These are phyloP conservation scores for Junonia oenone DNA, from an alignment of 2,888 invertebrate species.

Conservation along the genomic window DNA sequence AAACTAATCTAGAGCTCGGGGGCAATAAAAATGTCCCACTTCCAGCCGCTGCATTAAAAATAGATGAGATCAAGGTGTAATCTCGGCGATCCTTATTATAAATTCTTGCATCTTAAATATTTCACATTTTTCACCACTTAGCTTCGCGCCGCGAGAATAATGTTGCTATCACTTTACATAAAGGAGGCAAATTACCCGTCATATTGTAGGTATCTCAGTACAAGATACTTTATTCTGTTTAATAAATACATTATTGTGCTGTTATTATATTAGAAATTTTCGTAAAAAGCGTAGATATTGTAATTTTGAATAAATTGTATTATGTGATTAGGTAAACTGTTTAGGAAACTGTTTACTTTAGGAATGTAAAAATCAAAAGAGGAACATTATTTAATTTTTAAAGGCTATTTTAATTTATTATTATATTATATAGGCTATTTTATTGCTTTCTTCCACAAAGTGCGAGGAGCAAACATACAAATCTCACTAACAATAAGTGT, in stretches of 20 bases:
- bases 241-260: constrained; percentile 14
- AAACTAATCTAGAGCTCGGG: constrained; percentile 74
- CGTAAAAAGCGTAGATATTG: neutral
- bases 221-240: constrained; percentile 15
- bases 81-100: constrained; percentile 73
- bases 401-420: neutral
- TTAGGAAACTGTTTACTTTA: neutral
- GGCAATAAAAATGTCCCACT: constrained; percentile 77
- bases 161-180: constrained; percentile 52
- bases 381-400: neutral
- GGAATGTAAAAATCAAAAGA: neutral
- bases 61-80: constrained; percentile 75
- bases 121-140: constrained; percentile 67
- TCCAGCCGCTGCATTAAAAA: constrained; percentile 65
- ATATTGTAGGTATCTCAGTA: constrained; percentile 26
- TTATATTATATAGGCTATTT: too few species aligned
- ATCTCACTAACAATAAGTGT: constrained; percentile 63
- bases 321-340: too few species aligned
- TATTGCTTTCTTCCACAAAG: constrained; percentile 28
- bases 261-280: neutral
- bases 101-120: constrained; percentile 72
- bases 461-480: constrained; percentile 53
- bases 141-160: constrained; percentile 51
- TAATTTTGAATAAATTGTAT: neutral
- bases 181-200: constrained; percentile 44